A percentile compares a stretch with the other conserved stretches of the same genome.
These are phyloP conservation scores for Percopsis omiscomaycus DNA, from an alignment of 2,797 vertebrate species.

Conservation along the genomic window DNA sequence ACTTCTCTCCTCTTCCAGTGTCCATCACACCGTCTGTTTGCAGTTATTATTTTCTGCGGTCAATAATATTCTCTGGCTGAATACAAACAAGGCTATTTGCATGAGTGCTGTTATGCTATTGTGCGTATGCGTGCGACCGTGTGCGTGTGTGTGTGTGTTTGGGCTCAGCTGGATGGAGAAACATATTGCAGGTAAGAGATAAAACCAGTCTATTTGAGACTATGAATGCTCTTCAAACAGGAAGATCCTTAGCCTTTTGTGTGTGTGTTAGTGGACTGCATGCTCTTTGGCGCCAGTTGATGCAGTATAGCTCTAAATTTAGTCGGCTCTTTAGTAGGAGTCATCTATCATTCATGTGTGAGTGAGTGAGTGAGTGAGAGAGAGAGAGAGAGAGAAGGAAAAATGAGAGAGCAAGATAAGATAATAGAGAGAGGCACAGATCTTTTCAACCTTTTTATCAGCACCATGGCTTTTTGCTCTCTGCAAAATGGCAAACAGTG, in stretches of 20 bases:
- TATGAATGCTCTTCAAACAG: background rate
- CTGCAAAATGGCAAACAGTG: background rate
- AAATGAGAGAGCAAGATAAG: background rate
- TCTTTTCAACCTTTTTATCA: background rate
- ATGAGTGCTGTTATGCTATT: constrained; percentile 23
- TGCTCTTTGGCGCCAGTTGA: constrained; percentile 37
- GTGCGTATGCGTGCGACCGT: too few species aligned
- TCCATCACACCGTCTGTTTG: constrained; percentile 47
- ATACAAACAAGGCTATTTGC: constrained; percentile 62
- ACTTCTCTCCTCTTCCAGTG: constrained; percentile 19
- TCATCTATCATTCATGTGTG: constrained; percentile 71
- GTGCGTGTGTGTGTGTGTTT: background rate
- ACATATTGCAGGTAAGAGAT: constrained; percentile 15
- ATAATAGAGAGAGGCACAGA: background rate
- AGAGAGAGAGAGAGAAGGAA: constrained; percentile 8
- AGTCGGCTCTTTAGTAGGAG: constrained; percentile 60
- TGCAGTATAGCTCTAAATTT: constrained; percentile 70
- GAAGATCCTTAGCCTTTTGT: background rate
- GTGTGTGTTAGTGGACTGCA: background rate
- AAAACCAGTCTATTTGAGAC: constrained; percentile 32
- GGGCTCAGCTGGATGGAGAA: background rate
- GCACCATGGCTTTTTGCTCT: background rate
- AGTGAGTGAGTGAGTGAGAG: background rate
- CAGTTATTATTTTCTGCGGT: constrained; percentile 55
- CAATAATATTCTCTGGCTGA: constrained; percentile 50